Conservation (phyloP, 2,797 vertebrate genomes). For the Cuniculus paca region DNA sequence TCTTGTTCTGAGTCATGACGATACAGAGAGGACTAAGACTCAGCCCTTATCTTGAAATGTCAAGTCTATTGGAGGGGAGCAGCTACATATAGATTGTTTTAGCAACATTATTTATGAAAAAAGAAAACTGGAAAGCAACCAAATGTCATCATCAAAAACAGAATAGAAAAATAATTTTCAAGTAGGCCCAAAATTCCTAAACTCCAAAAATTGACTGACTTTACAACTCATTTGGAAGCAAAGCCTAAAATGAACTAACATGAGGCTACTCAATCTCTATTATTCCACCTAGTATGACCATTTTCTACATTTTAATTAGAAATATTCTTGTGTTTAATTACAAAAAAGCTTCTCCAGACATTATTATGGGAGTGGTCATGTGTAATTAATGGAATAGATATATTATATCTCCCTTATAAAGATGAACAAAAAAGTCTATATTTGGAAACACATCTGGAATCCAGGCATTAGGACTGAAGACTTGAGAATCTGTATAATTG, state of each 20-base stretch:
- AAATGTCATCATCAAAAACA: conserved; percentile 38
- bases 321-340: conserved; percentile 39
- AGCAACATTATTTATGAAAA: neutral
- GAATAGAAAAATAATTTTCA: conserved; percentile 33
- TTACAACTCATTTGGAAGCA: conserved; percentile 8
- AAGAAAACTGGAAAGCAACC: conserved; percentile 11
- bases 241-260: conserved; percentile 1
- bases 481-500: neutral
- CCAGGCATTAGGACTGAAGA: conserved; percentile 10
- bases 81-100: neutral
- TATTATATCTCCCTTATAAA: neutral
- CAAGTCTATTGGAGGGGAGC: neutral
- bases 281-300: neutral
- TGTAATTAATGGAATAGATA: neutral
- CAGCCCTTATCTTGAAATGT: neutral
- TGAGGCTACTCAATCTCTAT: neutral
- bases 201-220: conserved; percentile 23
- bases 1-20: neutral
- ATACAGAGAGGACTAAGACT: neutral
- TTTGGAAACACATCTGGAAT: neutral
- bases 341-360: conserved; percentile 28
- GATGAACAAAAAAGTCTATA: conserved; percentile 10
- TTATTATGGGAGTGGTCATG: neutral
- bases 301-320: conserved; percentile 46
- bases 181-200: neutral